Conservation (phyloP, 2,113 vertebrate species). For the Neolamprologus devosi region DNA sequence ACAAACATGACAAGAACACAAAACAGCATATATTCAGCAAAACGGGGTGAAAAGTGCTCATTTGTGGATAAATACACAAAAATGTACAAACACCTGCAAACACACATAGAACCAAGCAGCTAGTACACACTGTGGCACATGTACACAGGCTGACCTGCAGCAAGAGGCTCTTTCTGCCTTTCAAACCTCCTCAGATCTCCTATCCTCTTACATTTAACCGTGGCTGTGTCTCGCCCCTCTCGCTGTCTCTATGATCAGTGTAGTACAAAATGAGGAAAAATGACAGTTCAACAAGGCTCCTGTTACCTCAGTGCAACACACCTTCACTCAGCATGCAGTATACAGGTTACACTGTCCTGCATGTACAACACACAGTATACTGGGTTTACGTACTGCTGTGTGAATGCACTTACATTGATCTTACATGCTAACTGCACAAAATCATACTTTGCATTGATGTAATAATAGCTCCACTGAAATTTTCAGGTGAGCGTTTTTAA, state of each 20-base stretch:
- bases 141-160: background rate
- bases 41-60: background rate
- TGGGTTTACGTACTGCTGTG: background rate
- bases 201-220: conserved; percentile 3
- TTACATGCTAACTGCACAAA: background rate
- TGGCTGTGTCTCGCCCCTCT: background rate
- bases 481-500: background rate
- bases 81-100: background rate
- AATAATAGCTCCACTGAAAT: background rate
- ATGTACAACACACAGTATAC: background rate
- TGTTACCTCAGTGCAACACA: background rate
- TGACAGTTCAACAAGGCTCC: background rate
- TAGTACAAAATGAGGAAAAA: conserved; percentile 35
- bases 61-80: background rate
- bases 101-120: background rate
- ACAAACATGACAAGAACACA: background rate
- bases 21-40: background rate
- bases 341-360: background rate
- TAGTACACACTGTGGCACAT: background rate
- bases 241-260: background rate
- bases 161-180: background rate
- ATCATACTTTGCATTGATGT: background rate
- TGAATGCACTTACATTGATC: background rate
- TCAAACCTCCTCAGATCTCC: background rate
- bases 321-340: background rate